These are phyloP conservation scores for Coecobrya sp. DNA, from an alignment of 2,888 invertebrate genomes.

Conservation along the genomic window DNA sequence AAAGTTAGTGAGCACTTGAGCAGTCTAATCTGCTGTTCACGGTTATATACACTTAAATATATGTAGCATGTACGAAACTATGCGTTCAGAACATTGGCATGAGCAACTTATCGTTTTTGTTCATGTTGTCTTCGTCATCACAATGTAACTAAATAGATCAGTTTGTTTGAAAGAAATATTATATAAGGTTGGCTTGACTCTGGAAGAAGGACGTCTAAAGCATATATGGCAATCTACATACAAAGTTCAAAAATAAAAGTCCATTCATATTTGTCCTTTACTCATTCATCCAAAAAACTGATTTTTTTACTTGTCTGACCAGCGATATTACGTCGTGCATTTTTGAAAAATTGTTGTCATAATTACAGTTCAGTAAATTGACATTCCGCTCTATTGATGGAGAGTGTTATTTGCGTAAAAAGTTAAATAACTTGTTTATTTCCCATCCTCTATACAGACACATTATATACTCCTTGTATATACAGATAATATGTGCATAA, in stretches of 20 bases:
- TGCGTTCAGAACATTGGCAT: not conserved
- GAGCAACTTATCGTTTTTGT: not conserved
- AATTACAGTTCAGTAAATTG: not conserved
- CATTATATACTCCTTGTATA: too few species aligned
- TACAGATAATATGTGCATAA: too few species aligned
- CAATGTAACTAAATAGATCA: not conserved
- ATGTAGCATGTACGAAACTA: not conserved
- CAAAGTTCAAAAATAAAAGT: not conserved
- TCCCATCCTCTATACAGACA: too few species aligned
- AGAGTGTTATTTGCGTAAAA: not conserved
- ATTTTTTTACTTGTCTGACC: not conserved
- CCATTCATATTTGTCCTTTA: not conserved
- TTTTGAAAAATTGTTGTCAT: not conserved
- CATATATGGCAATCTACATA: not conserved
- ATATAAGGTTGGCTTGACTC: too few species aligned
- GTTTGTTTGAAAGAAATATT: too few species aligned
- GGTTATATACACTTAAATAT: not conserved
- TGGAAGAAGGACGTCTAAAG: not conserved
- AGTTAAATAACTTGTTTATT: too few species aligned
- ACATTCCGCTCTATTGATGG: not conserved
- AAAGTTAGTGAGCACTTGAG: conserved; percentile 21
- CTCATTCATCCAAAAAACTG: conserved; percentile 27
- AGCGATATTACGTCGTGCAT: not conserved
- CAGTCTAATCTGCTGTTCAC: not conserved
- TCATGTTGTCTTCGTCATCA: not conserved